These are phyloP conservation scores for Silurus meridionalis DNA, from an alignment of 2,113 vertebrate species.

Conservation along the genomic window DNA sequence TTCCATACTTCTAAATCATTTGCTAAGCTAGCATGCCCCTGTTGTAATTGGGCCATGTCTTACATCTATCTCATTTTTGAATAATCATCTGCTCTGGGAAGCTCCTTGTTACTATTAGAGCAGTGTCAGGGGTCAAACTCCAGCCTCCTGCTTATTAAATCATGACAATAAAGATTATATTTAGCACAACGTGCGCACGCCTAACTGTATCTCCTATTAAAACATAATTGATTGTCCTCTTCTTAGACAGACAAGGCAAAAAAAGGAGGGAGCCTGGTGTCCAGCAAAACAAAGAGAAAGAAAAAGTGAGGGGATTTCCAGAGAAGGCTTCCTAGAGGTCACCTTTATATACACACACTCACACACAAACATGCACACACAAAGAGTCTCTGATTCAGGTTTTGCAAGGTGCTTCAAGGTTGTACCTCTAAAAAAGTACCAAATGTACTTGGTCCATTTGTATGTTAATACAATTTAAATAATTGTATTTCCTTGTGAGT, in stretches of 20 bases:
- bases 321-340: slow-evolving; percentile 26
- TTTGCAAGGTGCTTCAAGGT: background rate
- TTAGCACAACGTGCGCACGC: slow-evolving; percentile 33
- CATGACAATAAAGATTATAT: slow-evolving; percentile 53
- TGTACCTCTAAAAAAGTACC: background rate
- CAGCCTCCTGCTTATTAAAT: slow-evolving; percentile 49
- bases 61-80: slow-evolving; percentile 10
- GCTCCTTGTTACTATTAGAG: slow-evolving; percentile 30
- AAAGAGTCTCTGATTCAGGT: background rate
- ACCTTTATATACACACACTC: slow-evolving; percentile 6
- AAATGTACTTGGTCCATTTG: background rate
- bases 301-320: slow-evolving; percentile 19
- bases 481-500: background rate
- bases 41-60: slow-evolving; percentile 20
- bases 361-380: slow-evolving; percentile 8
- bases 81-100: slow-evolving; percentile 8
- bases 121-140: slow-evolving; percentile 37
- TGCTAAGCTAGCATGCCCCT: background rate
- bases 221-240: slow-evolving; percentile 50
- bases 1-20: slow-evolving; percentile 13
- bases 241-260: slow-evolving; percentile 28
- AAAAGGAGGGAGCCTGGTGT: slow-evolving; percentile 13
- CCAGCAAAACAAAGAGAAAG: background rate
- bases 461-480: background rate
- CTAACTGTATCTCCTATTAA: slow-evolving; percentile 47